Conservation (phyloP, 2,888 invertebrate species). For the Caenorhabditis afra region DNA sequence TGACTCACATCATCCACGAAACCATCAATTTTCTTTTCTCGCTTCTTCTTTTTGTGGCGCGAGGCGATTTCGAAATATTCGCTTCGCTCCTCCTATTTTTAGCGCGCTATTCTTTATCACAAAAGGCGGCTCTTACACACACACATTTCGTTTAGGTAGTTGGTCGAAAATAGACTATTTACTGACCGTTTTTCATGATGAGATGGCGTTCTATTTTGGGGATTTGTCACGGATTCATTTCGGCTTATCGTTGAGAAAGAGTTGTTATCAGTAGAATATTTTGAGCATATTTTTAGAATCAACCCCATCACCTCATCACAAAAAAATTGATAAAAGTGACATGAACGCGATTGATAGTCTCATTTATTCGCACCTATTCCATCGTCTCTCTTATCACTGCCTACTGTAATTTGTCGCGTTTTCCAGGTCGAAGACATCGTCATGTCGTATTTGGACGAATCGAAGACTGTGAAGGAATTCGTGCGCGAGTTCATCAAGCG, state of each 20-base stretch:
- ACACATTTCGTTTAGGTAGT: neutral
- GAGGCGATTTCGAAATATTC: no score
- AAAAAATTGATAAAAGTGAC: neutral
- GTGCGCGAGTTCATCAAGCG: constrained; percentile 77
- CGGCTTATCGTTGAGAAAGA: constrained; percentile 30
- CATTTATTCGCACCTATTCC: neutral
- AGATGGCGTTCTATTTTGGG: constrained; percentile 39
- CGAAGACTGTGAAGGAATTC: constrained; percentile 75
- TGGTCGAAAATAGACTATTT: constrained; percentile 24
- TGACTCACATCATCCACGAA: no score
- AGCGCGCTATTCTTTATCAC: constrained; percentile 4
- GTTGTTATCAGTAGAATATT: constrained; percentile 35
- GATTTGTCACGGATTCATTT: constrained; percentile 24
- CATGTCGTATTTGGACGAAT: constrained; percentile 75
- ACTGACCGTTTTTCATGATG: constrained; percentile 23
- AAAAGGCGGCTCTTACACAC: no score
- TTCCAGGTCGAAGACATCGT: constrained; percentile 78
- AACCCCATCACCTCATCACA: neutral
- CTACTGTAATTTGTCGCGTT: neutral
- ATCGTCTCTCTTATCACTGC: neutral
- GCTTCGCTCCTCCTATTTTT: constrained; percentile 1
- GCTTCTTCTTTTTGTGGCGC: no score
- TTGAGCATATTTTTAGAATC: constrained; percentile 16
- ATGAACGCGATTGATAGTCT: neutral
- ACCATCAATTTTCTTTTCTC: no score